Conservation (phyloP, 2,113 vertebrate species). For the Hippocampus mohnikei region DNA sequence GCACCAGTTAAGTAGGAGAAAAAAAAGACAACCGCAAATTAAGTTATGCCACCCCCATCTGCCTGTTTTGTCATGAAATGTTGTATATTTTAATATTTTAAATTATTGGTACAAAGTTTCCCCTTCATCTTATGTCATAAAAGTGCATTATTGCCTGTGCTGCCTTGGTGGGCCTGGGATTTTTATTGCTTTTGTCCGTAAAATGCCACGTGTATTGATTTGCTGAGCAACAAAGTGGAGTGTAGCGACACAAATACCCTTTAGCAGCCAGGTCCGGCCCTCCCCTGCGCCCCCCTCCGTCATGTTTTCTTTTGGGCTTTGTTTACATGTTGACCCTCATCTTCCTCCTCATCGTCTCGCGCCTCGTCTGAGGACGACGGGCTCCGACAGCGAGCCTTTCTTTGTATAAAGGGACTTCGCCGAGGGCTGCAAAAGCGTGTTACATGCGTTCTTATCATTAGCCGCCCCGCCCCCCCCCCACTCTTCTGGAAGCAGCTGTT, state of each 20-base stretch:
- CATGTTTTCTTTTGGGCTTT: conserved; percentile 16
- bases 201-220: conserved; percentile 29
- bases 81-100: conserved; percentile 74
- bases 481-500: conserved; percentile 87
- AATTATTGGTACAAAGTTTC: conserved; percentile 69
- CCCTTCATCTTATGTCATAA: conserved; percentile 61
- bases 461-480: conserved; percentile 46
- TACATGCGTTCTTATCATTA: conserved; percentile 19
- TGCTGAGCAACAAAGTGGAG: conserved; percentile 39
- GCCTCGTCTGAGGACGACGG: background rate
- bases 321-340: conserved; percentile 40
- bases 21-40: conserved; percentile 24
- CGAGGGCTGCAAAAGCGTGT: conserved; percentile 1
- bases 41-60: conserved; percentile 45
- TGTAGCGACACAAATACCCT: conserved; percentile 53
- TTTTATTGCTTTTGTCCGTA: background rate
- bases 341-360: conserved; percentile 10
- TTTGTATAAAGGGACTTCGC: conserved; percentile 31
- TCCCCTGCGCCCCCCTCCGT: background rate
- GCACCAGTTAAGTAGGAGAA: conserved; percentile 7
- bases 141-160: conserved; percentile 76
- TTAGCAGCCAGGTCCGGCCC: conserved; percentile 44
- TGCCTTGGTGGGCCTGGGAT: conserved; percentile 60
- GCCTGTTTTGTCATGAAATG: conserved; percentile 56
- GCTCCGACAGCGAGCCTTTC: background rate